Evolutionary conservation across 92 coral and sea anemone species (phyloP), one percentile per base, ranked within the genome.

Genomic region (Phenganax marumi): DNA sequence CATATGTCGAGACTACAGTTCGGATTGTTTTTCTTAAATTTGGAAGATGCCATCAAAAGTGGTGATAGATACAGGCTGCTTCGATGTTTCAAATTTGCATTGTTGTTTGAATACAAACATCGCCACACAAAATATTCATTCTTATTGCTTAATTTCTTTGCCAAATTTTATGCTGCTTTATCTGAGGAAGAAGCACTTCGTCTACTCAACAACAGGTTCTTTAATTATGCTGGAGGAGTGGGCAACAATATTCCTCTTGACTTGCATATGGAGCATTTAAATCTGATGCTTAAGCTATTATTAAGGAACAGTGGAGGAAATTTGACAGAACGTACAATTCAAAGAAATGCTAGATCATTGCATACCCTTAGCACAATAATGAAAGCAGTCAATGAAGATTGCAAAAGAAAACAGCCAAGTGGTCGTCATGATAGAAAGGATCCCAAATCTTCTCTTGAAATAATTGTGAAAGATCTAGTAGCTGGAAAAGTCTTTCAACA

Each of bases 111-210:
- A 54, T 82, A 82, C 68, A 72, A 82, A 52, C 71, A 68, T 56
- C 73, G 65, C 46, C 81, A 82, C 58, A 72, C 81, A 52, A 70
- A 83, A 50, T 73, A 73, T 83, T 58, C 81, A 16, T 84, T 60
- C 73, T 56, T 52, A 8, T 68, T 74, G 62, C 60, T 73, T 6
- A 25, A 66, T 8, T 83, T 83, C 49, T 83, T 73, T 56, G 62
- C 19, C 62, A 66, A 66, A 43, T 66, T 43, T 33, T 52, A 43
- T 83, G 82, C 86, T 52, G 81, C 73, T 13, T 50, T 84, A 49
- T 84, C 87, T n/a, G 60, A 84, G 33, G 86, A 83, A 7, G 87
- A 75, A 58, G 75, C 82, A 47, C 52, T 84, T 26, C 76, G 87
- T 62, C 23, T 84, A 64, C 50, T 75, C 76, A 55, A 26, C 11